Base-by-base conservation (phyloP, 2,113 vertebrate species). In the Barbus barbus region DNA sequence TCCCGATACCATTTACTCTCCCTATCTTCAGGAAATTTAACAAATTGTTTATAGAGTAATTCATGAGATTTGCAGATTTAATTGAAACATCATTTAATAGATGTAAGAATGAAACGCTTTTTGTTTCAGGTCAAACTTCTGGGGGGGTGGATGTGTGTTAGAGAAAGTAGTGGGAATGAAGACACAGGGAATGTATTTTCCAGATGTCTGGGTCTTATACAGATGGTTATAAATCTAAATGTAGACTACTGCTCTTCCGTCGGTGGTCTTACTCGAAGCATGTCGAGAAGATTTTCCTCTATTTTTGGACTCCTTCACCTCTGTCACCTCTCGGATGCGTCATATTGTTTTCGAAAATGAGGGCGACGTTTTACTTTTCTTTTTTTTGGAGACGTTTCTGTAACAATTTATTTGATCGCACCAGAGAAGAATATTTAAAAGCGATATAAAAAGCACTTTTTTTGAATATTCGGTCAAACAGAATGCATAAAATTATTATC, bases 211-310 rank as follows among this genome's bases (percentile, higher is more conserved):
- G 85, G 63, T 46, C 79, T 69, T 26, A 71, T 88, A 85, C 87
- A 79, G 85, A 72, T 41, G 48, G 85, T 82, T 87, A 90, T 90
- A 88, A 89, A 89, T 90, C 87, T 86, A 72, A 83, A 89, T 67
- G 88, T 85, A 74, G 89, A 85, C 65, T 84, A 83, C 74, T 67
- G 78, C 84, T 90, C 81, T 79, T 79, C 74, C 73, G 24, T 51
- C 24, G 44, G 48, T 78, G 56, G 33, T 28, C 33, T 48, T 71
- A 65, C 73, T 86, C 56, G 2, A 83, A 80, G 48, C 75, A 71
- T 46, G 67, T 83, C 58, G 18, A 83, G 71, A n/a, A 84, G 76
- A 71, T 84, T 75, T 86, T 38, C 38, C 24, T 84, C 77, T 80
- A 84, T 73, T 80, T 84, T 58, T 65, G 48, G 79, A 38, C 26